These are phyloP conservation scores for Archivesica marissinica DNA, from an alignment of 1,140 invertebrate genomes.

Conservation along the genomic window DNA sequence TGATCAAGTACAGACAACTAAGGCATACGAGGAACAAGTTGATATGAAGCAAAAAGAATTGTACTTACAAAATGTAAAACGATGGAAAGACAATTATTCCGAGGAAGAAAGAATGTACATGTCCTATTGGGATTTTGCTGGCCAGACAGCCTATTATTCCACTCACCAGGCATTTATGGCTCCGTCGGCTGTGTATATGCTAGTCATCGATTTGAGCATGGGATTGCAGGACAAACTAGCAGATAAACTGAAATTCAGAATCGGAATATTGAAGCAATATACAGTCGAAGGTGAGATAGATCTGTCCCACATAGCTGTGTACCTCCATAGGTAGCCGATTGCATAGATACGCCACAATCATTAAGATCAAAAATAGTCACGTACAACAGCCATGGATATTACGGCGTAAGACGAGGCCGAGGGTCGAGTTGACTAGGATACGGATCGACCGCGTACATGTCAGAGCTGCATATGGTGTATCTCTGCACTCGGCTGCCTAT, in stretches of 20 bases:
- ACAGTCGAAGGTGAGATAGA: slow-evolving; percentile 25
- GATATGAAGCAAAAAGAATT: not conserved
- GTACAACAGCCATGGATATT: too few relatives aligned
- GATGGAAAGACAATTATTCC: not conserved
- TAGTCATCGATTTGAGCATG: slow-evolving; percentile 26
- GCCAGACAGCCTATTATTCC: slow-evolving; percentile 17
- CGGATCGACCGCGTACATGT: too few relatives aligned
- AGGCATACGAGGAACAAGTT: not conserved
- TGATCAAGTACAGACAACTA: not conserved
- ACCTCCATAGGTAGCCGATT: too few relatives aligned
- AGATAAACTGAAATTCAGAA: not conserved
- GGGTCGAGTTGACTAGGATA: too few relatives aligned
- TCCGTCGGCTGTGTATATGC: slow-evolving; percentile 20
- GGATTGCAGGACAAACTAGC: not conserved
- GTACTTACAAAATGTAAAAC: slow-evolving; percentile 18
- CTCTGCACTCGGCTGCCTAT: too few relatives aligned
- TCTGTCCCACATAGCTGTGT: too few relatives aligned
- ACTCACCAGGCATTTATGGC: slow-evolving; percentile 36
- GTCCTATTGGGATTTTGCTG: slow-evolving; percentile 39
- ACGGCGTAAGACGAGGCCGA: too few relatives aligned
- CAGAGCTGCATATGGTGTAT: too few relatives aligned
- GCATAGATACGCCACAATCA: too few relatives aligned
- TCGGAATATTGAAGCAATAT: not conserved
- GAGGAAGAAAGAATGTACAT: slow-evolving; percentile 42
- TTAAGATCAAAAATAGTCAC: too few relatives aligned